Evolutionary conservation across 2,888 invertebrate genomes (phyloP), one percentile per base, ranked within the genome.

Genomic region (Neoaliturus tenellus): DNA sequence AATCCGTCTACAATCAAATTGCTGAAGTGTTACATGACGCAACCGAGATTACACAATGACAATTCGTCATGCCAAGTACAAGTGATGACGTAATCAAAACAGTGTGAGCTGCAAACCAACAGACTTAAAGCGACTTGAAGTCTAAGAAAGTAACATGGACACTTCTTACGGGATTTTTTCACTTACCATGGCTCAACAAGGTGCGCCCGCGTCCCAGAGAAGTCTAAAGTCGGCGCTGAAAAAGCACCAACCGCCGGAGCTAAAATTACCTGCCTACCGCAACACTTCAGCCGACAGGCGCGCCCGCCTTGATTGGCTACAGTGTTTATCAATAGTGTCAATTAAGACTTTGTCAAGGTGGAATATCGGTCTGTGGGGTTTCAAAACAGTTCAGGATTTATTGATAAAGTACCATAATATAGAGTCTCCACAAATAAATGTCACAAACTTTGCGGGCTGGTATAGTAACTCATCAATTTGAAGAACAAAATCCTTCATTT

Each of bases 201-300:
- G n/a, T n/a, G n/a, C n/a, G n/a, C n/a, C n/a, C n/a, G n/a, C n/a
- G n/a, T n/a, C n/a, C n/a, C n/a, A n/a, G n/a, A n/a, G n/a, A n/a
- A n/a, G n/a, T n/a, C n/a, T n/a, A n/a, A n/a, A n/a, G n/a, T n/a
- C n/a, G n/a, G n/a, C n/a, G n/a, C n/a, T n/a, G n/a, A n/a, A n/a
- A n/a, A 17, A 48, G 14, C 17, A 14, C 48, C 48, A 5, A 20
- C 25, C 58, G 25, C 58, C 17, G 8, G 28, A 44, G 3, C 62
- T 62, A 62, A 10, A 28, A 28, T 62, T 62, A 62, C 62, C 62
- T 25, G 25, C 62, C 62, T 62, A 62, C 62, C 62, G 14, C 62
- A 62, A 62, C 31, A 2, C 17, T 0, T 31, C 31, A 62, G 17
- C 31, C 28, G 28, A 28, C 23, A 17, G 62, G 14, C 31, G 1